Conservation (phyloP, 2,888 invertebrate species). For the Aphodius sticticus region DNA sequence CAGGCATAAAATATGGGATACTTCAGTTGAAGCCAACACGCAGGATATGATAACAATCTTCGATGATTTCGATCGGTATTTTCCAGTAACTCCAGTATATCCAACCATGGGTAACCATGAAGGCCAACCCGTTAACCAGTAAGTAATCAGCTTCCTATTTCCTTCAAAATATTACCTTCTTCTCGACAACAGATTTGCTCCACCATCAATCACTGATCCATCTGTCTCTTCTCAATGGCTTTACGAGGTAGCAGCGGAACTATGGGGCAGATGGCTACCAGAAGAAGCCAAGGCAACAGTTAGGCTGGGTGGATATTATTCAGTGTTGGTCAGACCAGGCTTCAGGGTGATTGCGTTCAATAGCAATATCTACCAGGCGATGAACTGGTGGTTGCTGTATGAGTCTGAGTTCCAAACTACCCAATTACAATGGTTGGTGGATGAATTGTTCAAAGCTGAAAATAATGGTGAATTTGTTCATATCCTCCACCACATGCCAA, state of each 20-base stretch:
- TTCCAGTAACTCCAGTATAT: conserved; percentile 59
- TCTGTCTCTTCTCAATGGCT: conserved; percentile 74
- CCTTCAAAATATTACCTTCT: background rate
- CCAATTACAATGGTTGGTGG: conserved; percentile 82
- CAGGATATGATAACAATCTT: conserved; percentile 62
- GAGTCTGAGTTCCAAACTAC: conserved; percentile 73
- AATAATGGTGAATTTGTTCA: conserved; percentile 76
- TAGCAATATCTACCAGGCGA: conserved; percentile 78
- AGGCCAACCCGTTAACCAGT: conserved; percentile 81
- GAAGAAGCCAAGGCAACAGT: conserved; percentile 68
- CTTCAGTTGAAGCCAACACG: conserved; percentile 70
- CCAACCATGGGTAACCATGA: conserved; percentile 76
- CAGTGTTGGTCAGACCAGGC: conserved; percentile 71
- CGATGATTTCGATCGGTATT: conserved; percentile 9
- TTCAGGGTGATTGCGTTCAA: conserved; percentile 81
- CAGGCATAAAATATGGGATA: conserved; percentile 90
- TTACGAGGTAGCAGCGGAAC: conserved; percentile 75
- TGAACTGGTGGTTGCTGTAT: conserved; percentile 67
- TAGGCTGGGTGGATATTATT: conserved; percentile 79
- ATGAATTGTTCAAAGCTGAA: conserved; percentile 78
- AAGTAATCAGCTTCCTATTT: conserved; percentile 54
- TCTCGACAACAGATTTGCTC: conserved; percentile 48
- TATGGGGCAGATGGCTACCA: conserved; percentile 77
- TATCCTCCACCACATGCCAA: conserved; percentile 83
- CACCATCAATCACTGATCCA: conserved; percentile 40